Conservation (phyloP, 53 echinoderm and acorn worm species). For the Astropecten irregularis region DNA sequence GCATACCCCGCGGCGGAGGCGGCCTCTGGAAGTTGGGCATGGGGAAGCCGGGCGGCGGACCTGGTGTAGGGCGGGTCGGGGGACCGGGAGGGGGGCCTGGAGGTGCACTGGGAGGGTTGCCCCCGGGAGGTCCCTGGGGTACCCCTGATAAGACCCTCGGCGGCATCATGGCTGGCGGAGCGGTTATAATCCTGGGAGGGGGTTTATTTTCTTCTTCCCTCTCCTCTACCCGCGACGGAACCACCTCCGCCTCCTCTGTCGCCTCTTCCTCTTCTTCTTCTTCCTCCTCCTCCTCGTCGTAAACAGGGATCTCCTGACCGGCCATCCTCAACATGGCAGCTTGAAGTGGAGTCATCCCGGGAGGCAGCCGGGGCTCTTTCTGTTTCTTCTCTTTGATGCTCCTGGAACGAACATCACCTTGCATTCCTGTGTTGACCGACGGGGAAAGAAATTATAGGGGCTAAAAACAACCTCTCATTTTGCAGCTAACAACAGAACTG, state of each 20-base stretch:
- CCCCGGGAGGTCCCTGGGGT: conserved; percentile 8
- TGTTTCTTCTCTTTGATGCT: conserved; percentile 9
- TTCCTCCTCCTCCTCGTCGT: conserved; percentile 65
- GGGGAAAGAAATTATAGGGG: no score
- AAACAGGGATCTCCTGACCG: conserved; percentile 75
- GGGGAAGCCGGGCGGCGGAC: conserved; percentile 87
- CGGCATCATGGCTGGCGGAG: conserved; percentile 1
- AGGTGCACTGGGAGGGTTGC: conserved; percentile 51
- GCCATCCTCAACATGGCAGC: conserved; percentile 95
- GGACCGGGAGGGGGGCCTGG: conserved; percentile 78
- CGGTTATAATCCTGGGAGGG: neutral
- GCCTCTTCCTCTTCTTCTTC: conserved; percentile 52
- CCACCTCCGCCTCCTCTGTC: conserved; percentile 41
- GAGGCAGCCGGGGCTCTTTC: conserved; percentile 61
- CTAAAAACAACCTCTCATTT: no score
- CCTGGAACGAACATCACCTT: neutral
- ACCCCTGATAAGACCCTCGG: conserved; percentile 12
- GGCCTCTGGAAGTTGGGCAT: conserved; percentile 72
- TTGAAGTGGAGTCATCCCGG: conserved; percentile 90
- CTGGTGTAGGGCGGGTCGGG: conserved; percentile 82
- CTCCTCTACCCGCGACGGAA: conserved; percentile 2
- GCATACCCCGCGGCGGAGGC: conserved; percentile 67
- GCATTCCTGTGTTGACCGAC: neutral
- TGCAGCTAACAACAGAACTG: no score
- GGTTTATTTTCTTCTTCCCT: conserved; percentile 37